Evolutionary conservation across 2,888 invertebrate genomes (phyloP), one percentile per base, ranked within the genome.

Genomic region (Actias luna): DNA sequence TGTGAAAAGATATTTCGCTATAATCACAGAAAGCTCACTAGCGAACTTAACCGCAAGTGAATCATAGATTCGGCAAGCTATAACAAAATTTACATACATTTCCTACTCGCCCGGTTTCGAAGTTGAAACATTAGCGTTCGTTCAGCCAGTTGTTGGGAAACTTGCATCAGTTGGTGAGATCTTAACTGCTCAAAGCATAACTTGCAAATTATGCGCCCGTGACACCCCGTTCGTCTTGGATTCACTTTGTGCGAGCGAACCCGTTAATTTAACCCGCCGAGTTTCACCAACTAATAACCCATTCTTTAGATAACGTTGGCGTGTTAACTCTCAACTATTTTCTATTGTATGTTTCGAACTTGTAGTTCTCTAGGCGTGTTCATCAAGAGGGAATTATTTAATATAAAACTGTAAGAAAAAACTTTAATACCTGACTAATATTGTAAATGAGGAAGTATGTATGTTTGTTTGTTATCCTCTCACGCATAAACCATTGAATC

Each of bases 141-240:
- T 50, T 50, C 25, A 25, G 25, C 12, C 22, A 25, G 46, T 50
- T 50, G 46, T 50, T 50, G 12, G 12, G 46, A 50, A 50, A 50
- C 46, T 50, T 50, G 22, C 25, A 25, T 50, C 46, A 22, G 46
- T 25, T 25, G 46, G 46, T 22, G 27, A 27, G 59, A 25, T 52
- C 39, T 39, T 52, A 36, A 22, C 57, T 55, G 14, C 55, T 29
- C 61, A 61, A 61, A 61, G 36, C 39, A 36, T 50, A 36, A 33
- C 35, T 61, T 39, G 1, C 35, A 29, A 61, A 57, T 27, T 55
- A 57, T 61, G 61, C 39, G 36, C 25, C 14, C 57, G 57, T 61
- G 25, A n/a, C 55, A 39, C 50, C 10, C 46, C 22, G 46, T 12
- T 25, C 46, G 10, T 10, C 25, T 14, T 25, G 46, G 22, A 50